Conservation (phyloP, 2,888 invertebrate species). For the Theretra japonica region DNA sequence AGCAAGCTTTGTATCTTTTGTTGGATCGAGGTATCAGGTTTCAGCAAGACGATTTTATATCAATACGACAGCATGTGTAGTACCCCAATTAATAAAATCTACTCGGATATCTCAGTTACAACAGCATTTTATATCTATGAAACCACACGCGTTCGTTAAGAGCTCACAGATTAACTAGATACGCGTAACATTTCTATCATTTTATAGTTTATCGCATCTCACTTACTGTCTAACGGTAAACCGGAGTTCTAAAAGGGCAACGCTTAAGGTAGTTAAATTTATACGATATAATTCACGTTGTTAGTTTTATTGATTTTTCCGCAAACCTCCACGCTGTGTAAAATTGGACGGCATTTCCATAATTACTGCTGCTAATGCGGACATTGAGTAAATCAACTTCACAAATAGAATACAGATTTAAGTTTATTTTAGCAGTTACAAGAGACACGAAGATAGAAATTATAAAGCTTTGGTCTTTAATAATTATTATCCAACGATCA, state of each 20-base stretch:
- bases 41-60: background rate
- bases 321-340: background rate
- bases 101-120: background rate
- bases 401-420: too few relatives aligned
- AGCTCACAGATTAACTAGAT: slow-evolving; percentile 3
- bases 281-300: slow-evolving; percentile 4
- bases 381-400: too few relatives aligned
- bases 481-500: too few relatives aligned
- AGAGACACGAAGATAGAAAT: too few relatives aligned
- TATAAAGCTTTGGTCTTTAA: too few relatives aligned
- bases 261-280: slow-evolving; percentile 4
- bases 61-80: too few relatives aligned
- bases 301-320: slow-evolving; percentile 8
- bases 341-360: background rate
- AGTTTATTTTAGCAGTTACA: too few relatives aligned
- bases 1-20: background rate
- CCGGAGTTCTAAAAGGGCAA: slow-evolving; percentile 14
- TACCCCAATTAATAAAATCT: too few relatives aligned
- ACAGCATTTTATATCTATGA: background rate
- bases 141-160: background rate
- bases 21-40: background rate
- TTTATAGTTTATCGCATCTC: slow-evolving; percentile 10
- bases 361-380: background rate
- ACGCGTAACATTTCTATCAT: background rate
- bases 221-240: slow-evolving; percentile 4